These are phyloP conservation scores for Entomobrya proxima DNA, from an alignment of 2,888 invertebrate species.

Conservation along the genomic window DNA sequence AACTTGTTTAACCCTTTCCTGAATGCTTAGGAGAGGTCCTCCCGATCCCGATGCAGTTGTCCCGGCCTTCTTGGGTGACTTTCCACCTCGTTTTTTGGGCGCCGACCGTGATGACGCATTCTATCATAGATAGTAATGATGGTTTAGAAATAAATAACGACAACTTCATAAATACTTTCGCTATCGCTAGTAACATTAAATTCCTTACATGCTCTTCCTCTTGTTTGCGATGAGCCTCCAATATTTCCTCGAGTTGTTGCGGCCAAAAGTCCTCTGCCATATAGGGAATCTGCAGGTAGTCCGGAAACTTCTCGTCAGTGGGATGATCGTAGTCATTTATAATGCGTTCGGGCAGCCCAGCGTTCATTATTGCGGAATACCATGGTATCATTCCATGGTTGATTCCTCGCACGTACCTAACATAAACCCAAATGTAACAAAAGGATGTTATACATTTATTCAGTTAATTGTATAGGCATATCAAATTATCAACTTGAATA, in stretches of 20 bases:
- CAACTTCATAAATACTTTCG: background rate
- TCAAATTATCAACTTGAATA: no score
- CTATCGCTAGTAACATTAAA: background rate
- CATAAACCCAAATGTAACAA: no score
- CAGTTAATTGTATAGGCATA: no score
- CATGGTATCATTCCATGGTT: background rate
- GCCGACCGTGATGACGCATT: background rate
- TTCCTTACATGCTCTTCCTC: background rate
- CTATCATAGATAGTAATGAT: background rate
- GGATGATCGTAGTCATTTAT: background rate
- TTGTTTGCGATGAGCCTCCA: background rate
- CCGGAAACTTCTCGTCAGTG: background rate
- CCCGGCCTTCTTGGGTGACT: no score
- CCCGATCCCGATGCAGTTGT: no score
- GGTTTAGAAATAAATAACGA: background rate
- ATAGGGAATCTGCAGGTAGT: slow-evolving; percentile 13
- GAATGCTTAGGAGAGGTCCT: no score
- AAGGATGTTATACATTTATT: no score
- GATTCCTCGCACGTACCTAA: no score
- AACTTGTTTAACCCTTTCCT: no score
- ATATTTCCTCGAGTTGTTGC: background rate
- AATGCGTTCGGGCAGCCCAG: background rate
- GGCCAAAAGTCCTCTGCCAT: slow-evolving; percentile 23
- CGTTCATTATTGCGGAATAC: slow-evolving; percentile 5
- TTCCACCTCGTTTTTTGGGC: no score